Evolutionary conservation across 2,113 vertebrate species (phyloP).

Genomic region (Alligator mississippiensis): DNA sequence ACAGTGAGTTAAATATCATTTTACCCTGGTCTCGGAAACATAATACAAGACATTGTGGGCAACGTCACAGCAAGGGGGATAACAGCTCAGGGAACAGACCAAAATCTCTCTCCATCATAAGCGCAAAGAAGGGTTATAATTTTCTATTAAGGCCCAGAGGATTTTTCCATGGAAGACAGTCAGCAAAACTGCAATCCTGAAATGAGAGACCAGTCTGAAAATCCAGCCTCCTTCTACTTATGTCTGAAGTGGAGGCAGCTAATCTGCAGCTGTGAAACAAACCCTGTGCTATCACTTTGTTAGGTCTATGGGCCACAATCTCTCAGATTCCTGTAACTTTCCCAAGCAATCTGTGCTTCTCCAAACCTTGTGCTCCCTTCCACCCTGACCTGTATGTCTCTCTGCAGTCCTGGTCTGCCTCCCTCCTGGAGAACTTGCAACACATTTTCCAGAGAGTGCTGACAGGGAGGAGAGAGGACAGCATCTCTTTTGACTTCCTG

Average conservation of each 20-base stretch:
- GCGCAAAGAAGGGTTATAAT: neutral
- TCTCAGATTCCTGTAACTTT: neutral
- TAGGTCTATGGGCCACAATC: neutral
- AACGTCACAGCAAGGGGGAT: neutral
- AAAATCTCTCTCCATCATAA: fast-evolving
- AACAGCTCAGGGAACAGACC: fast-evolving
- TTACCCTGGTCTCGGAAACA: neutral
- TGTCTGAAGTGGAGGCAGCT: neutral
- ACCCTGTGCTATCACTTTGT: neutral
- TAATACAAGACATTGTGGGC: neutral
- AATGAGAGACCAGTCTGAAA: neutral
- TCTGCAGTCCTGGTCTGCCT: neutral
- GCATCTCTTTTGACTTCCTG: neutral
- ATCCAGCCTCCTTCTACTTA: neutral
- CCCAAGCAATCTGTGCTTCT: fast-evolving
- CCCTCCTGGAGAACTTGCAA: neutral
- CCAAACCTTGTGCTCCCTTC: fast-evolving
- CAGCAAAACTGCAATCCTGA: neutral
- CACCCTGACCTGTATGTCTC: neutral
- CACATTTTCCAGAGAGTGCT: neutral
- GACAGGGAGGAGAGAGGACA: neutral
- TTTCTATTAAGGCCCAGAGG: fast-evolving
- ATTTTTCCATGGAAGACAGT: neutral
- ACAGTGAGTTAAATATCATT: neutral
- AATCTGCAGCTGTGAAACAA: neutral